Percentiles rank a stretch among this genome's conserved stretches.
These are phyloP conservation scores for Neodon shergylaensis DNA, from an alignment of 2,113 vertebrate genomes.

Conservation along the genomic window DNA sequence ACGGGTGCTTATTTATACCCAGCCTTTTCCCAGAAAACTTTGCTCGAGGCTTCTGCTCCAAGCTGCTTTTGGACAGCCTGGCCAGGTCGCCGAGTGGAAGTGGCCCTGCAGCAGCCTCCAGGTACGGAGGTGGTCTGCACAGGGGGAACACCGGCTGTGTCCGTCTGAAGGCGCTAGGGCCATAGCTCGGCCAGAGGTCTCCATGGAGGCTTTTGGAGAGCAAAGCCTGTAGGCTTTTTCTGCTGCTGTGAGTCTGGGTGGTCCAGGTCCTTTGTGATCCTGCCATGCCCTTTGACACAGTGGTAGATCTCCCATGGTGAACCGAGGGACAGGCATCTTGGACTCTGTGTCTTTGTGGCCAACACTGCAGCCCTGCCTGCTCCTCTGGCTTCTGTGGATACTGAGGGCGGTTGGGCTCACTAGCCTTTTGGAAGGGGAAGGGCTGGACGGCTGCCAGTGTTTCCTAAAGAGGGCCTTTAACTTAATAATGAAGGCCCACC, in stretches of 20 bases:
- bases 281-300: accelerated
- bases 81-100: background rate
- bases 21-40: background rate
- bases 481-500: background rate
- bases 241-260: background rate
- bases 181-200: background rate
- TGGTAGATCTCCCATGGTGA: background rate
- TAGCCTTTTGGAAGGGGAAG: background rate
- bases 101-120: background rate
- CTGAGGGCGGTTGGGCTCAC: background rate
- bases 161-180: background rate
- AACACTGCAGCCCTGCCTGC: accelerated
- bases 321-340: accelerated
- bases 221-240: background rate
- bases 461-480: background rate
- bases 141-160: accelerated
- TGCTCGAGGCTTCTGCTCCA: background rate
- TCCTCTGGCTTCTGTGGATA: background rate
- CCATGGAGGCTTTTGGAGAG: background rate
- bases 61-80: background rate
- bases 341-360: accelerated
- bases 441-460: background rate
- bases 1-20: slow-evolving; percentile 16
- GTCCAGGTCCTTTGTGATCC: accelerated
- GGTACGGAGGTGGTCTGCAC: background rate